Conservation (phyloP, 2,888 invertebrate species). For the Prionchulus punctatus region DNA sequence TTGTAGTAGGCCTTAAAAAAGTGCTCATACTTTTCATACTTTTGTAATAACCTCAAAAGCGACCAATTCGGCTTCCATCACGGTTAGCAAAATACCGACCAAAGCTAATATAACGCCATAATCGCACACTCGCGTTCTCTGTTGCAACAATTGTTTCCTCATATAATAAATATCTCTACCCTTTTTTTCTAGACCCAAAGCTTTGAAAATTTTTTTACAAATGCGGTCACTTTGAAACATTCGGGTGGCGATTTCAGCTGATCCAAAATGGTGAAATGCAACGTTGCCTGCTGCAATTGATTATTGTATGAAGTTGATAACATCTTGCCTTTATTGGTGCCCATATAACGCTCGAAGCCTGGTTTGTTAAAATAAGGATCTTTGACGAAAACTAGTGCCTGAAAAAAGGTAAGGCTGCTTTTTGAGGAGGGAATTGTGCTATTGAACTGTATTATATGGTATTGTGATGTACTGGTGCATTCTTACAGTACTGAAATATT, state of each 20-base stretch:
- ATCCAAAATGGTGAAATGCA: constrained; percentile 28
- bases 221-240: constrained; percentile 23
- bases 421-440: no score
- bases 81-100: background rate
- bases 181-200: no score
- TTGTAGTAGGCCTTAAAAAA: no score
- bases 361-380: constrained; percentile 50
- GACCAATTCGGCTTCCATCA: background rate
- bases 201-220: no score
- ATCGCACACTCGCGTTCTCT: background rate
- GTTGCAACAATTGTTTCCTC: background rate
- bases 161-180: background rate
- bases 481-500: no score
- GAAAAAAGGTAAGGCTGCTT: constrained; percentile 33
- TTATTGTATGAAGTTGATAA: constrained; percentile 26
- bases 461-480: no score
- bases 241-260: constrained; percentile 22
- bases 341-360: constrained; percentile 40
- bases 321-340: constrained; percentile 25
- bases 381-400: constrained; percentile 45
- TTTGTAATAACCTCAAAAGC: background rate
- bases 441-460: no score
- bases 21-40: no score
- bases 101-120: background rate
- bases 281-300: constrained; percentile 28